Evolutionary conservation across 2,113 vertebrate genomes (phyloP).

Genomic region (Daubentonia madagascariensis): DNA sequence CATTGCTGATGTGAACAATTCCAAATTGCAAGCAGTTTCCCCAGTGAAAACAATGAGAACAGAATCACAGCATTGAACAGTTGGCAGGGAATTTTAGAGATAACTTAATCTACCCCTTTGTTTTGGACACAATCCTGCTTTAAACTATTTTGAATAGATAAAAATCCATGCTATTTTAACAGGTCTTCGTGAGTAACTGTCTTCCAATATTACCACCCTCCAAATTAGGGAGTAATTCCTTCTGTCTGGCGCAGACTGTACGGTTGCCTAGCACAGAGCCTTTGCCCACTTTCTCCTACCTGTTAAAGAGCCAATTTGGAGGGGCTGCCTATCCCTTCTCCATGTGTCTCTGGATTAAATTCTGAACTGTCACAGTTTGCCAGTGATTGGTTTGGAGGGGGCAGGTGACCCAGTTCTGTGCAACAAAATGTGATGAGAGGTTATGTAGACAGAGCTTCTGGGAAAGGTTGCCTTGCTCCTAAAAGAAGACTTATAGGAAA

Average conservation of each 20-base stretch:
- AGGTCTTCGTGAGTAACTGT: background rate
- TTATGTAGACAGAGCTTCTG: background rate
- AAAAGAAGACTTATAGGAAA: background rate
- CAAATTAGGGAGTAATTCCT: background rate
- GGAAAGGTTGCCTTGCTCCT: background rate
- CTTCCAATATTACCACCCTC: background rate
- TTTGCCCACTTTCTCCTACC: background rate
- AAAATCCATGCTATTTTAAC: background rate
- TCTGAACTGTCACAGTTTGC: background rate
- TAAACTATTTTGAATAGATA: constrained; percentile 20
- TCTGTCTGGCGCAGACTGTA: background rate
- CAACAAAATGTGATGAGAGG: background rate
- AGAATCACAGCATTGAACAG: background rate
- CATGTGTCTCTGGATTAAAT: background rate
- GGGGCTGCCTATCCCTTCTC: background rate
- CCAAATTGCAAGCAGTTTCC: background rate
- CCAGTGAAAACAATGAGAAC: constrained; percentile 14
- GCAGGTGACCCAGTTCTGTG: background rate
- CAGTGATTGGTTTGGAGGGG: background rate
- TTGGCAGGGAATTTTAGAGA: background rate
- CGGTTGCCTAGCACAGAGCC: background rate
- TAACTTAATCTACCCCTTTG: constrained; percentile 54
- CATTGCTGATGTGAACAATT: constrained; percentile 42
- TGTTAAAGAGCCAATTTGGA: background rate
- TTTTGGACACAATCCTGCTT: constrained; percentile 43